Percentiles rank a stretch among this genome's conserved stretches.
These are phyloP conservation scores for Hippoglossus stenolepis DNA, from an alignment of 2,113 vertebrate species.

Conservation along the genomic window DNA sequence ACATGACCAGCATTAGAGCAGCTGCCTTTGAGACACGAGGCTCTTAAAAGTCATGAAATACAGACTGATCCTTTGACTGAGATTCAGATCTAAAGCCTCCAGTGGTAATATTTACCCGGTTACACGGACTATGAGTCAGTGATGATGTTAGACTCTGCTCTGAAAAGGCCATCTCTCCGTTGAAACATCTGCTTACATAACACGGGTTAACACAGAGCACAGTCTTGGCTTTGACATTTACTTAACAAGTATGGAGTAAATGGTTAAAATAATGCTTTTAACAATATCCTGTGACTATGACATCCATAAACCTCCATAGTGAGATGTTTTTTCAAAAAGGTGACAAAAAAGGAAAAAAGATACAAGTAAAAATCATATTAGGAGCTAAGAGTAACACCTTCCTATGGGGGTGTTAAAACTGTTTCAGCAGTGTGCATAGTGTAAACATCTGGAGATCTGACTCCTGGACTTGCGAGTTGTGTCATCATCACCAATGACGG, in stretches of 20 bases:
- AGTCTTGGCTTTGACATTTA: slow-evolving; percentile 6
- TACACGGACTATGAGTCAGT: slow-evolving; percentile 14
- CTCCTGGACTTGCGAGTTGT: slow-evolving; percentile 23
- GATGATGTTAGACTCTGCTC: background rate
- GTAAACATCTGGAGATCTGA: slow-evolving; percentile 15
- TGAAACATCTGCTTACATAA: slow-evolving; percentile 39
- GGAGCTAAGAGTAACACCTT: background rate
- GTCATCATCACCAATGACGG: slow-evolving; percentile 55
- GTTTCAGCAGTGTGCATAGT: background rate
- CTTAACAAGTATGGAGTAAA: slow-evolving; percentile 2
- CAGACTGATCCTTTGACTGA: background rate
- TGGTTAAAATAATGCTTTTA: background rate
- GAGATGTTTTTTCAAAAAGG: too few species aligned
- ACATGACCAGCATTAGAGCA: background rate
- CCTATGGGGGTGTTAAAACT: background rate
- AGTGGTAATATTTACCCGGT: slow-evolving; percentile 28
- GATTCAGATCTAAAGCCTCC: slow-evolving; percentile 15
- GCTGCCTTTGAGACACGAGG: background rate
- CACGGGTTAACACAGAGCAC: slow-evolving; percentile 1
- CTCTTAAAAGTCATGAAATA: slow-evolving; percentile 18
- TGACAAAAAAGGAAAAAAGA: background rate
- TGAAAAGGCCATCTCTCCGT: slow-evolving; percentile 20
- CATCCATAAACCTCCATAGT: too few species aligned
- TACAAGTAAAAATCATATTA: background rate
- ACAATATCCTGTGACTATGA: background rate